Evolutionary conservation across 2,888 invertebrate genomes (phyloP).

Genomic region (Sthenelais limicola): DNA sequence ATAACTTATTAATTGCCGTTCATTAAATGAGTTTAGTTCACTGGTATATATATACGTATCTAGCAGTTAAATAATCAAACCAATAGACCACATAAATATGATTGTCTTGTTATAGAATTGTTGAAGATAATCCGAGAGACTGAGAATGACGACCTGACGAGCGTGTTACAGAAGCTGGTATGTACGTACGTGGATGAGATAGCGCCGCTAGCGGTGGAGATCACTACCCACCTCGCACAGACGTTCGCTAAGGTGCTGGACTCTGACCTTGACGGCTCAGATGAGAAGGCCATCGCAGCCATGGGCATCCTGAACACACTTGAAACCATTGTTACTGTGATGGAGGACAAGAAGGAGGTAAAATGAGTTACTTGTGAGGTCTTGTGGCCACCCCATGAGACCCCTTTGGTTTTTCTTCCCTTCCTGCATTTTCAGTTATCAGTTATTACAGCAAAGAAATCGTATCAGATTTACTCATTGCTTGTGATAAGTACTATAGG

Average conservation of each 20-base stretch:
- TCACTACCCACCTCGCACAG: constrained; percentile 87
- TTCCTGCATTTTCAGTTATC: no score
- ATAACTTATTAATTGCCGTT: no score
- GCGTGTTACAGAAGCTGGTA: constrained; percentile 90
- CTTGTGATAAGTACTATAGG: no score
- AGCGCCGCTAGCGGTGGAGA: constrained; percentile 93
- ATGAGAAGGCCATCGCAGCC: constrained; percentile 96
- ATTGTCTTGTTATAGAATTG: constrained; percentile 78
- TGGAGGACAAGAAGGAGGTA: constrained; percentile 79
- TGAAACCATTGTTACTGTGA: constrained; percentile 92
- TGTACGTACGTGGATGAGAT: constrained; percentile 91
- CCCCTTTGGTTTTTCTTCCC: no score
- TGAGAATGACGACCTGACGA: constrained; percentile 97
- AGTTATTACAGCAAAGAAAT: no score
- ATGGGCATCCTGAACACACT: constrained; percentile 97
- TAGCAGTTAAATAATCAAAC: no score
- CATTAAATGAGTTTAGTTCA: no score
- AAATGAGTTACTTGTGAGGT: no score
- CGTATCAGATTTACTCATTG: no score
- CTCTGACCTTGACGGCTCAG: constrained; percentile 78
- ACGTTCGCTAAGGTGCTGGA: constrained; percentile 71
- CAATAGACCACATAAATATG: no score
- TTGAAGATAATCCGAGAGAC: constrained; percentile 94
- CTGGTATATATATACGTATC: no score
- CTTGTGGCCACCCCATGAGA: no score